phyloP scores from a whole-genome alignment of 2,113 vertebrate genomes.

The Gadus macrocephalus region DNA sequence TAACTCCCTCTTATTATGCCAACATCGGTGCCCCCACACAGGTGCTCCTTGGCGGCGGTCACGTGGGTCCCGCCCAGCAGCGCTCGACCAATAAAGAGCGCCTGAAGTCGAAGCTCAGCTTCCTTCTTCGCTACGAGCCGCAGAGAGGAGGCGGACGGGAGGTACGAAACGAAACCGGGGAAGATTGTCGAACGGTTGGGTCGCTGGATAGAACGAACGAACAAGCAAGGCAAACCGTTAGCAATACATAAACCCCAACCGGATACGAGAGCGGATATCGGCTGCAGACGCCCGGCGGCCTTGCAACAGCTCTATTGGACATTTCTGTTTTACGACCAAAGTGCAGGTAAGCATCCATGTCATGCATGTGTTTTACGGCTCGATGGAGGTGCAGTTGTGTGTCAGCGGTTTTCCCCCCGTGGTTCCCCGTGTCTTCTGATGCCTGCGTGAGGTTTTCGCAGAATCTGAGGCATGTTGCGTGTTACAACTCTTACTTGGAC shows the following conservation, averaged over 20 bases:
- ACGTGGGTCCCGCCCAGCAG: constrained; percentile 56
- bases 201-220: too few species aligned
- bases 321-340: neutral
- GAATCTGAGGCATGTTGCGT: too few species aligned
- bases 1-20: neutral
- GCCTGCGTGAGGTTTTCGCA: neutral
- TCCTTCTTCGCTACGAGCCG: constrained; percentile 8
- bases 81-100: constrained; percentile 58
- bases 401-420: constrained; percentile 30
- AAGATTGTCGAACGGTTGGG: neutral
- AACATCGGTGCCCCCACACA: constrained; percentile 45
- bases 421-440: neutral
- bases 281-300: constrained; percentile 26
- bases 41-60: constrained; percentile 50
- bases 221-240: constrained; percentile 32
- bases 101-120: constrained; percentile 43
- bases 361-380: constrained; percentile 9
- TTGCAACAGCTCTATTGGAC: constrained; percentile 10
- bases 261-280: constrained; percentile 27
- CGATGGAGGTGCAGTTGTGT: constrained; percentile 17
- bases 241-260: constrained; percentile 36
- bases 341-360: constrained; percentile 32
- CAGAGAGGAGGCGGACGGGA: neutral
- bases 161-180: constrained; percentile 42
- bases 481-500: too few species aligned